These are phyloP conservation scores for Aurelia aurita DNA, from an alignment of 30 jellyfish, hydroid and myxozoan genomes.

Conservation along the genomic window DNA sequence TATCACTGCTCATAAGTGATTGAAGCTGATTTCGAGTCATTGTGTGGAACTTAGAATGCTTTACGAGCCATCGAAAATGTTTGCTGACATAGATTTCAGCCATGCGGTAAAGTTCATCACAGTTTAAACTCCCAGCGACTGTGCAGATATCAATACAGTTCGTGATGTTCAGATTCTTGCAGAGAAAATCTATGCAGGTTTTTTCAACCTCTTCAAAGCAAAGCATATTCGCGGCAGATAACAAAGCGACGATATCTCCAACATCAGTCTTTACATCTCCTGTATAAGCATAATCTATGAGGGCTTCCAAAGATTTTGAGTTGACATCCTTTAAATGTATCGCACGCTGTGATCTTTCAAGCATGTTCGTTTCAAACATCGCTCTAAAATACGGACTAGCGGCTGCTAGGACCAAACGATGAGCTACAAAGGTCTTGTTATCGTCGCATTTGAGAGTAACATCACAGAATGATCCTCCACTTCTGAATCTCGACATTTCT, in stretches of 20 bases:
- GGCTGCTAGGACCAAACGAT: constrained; percentile 79
- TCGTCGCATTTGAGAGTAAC: constrained; percentile 78
- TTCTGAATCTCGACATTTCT: constrained; percentile 59
- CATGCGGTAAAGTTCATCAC: constrained; percentile 54
- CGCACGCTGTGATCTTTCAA: constrained; percentile 57
- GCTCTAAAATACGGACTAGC: constrained; percentile 85
- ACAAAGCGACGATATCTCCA: constrained; percentile 29
- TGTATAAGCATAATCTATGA: constrained; percentile 55
- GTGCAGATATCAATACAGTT: constrained; percentile 81
- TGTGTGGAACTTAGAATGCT: constrained; percentile 34
- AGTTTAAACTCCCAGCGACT: constrained; percentile 76
- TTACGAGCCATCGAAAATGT: constrained; percentile 63
- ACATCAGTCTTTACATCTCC: constrained; percentile 43
- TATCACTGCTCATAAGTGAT: constrained; percentile 58
- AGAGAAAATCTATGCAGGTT: constrained; percentile 61
- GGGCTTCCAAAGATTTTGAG: constrained; percentile 58
- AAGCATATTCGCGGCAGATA: constrained; percentile 85
- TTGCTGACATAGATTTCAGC: constrained; percentile 56
- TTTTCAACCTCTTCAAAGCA: constrained; percentile 79
- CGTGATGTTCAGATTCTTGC: constrained; percentile 54
- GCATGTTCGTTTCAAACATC: constrained; percentile 81
- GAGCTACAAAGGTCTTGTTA: constrained; percentile 64
- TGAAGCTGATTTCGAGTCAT: constrained; percentile 67
- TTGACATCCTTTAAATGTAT: constrained; percentile 51
- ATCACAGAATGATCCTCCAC: constrained; percentile 67